Conservation (phyloP, 2,888 invertebrate genomes). For the Lydus trimaculatus region DNA sequence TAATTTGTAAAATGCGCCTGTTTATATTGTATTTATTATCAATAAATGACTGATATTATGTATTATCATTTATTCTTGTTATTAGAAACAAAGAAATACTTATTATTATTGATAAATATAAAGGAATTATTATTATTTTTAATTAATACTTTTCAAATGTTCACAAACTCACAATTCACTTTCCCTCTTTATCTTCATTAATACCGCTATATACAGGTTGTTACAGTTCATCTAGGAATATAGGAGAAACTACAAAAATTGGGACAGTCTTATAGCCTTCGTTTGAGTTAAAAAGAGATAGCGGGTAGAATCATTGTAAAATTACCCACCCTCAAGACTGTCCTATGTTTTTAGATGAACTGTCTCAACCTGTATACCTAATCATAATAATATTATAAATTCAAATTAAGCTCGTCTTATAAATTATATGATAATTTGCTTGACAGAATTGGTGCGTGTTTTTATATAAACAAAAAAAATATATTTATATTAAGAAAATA, state of each 20-base stretch:
- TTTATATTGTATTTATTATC: conserved; percentile 7
- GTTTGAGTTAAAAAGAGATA: too few relatives aligned
- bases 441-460: conserved; percentile 1
- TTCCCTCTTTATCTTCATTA: conserved; percentile 6
- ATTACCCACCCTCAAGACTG: too few relatives aligned
- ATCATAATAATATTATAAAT: not conserved
- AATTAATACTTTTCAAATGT: not conserved
- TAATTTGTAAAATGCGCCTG: conserved; percentile 6
- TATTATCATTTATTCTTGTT: conserved; percentile 4
- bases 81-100: conserved; percentile 3
- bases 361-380: too few relatives aligned
- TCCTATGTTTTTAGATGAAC: too few relatives aligned
- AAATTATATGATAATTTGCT: conserved; percentile 9
- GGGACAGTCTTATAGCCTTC: too few relatives aligned
- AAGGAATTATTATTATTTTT: not conserved
- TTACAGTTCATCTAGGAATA: too few relatives aligned
- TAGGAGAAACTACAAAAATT: too few relatives aligned
- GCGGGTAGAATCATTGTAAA: too few relatives aligned
- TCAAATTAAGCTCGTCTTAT: conserved; percentile 12
- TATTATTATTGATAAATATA: not conserved
- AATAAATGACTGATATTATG: not conserved
- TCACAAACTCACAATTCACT: not conserved
- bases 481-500: not conserved
- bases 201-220: not conserved
- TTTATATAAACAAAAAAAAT: not conserved